Evolutionary conservation across 2,113 vertebrate genomes (phyloP), one percentile per base, ranked within the genome.

Genomic region (Labrus mixtus): DNA sequence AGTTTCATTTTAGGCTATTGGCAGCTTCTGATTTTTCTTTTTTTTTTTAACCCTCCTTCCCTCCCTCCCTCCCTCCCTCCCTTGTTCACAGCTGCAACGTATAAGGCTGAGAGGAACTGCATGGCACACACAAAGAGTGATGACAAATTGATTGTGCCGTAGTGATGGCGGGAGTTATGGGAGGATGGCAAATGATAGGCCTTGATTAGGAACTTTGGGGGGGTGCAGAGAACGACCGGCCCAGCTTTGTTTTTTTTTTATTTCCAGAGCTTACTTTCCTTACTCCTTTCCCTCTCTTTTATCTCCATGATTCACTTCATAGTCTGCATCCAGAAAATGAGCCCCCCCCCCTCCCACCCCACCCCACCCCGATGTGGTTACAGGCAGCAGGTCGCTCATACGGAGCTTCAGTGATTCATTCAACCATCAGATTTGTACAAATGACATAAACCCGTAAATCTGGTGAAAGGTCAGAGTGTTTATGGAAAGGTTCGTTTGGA

Each of bases 101-200:
- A 93, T 94, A 95, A 95, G 95, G 95, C 96, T 95, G 96, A 93
- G 92, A 94, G 91, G 92, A 95, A 94, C 93, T 93, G 95, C 93
- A 93, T 95, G 95, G 95, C 93, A 93, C 94, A 93, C 94, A 94
- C 93, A 94, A 93, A 93, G 94, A 94, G 93, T 93, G 96, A 95
- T 96, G 96, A 96, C 96, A 98, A 95, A 96, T 96, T 96, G 96
- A 97, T 96, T 95, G 96, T 95, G 94, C 95, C 90, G 93, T 94
- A 91, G 94, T 91, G 95, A 95, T 95, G 95, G 94, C 95, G 91
- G 87, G 93, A 95, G 94, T 94, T 94, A 86, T 91, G 92, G 90
- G 90, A 94, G 95, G 93, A 95, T 94, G 96, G 96, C 94, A 94
- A 93, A 93, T 94, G 93, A 94, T 93, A 86, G 90, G 90, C 81